These are phyloP conservation scores for Glomeris maerens DNA, from an alignment of 1,140 invertebrate species.

Conservation along the genomic window DNA sequence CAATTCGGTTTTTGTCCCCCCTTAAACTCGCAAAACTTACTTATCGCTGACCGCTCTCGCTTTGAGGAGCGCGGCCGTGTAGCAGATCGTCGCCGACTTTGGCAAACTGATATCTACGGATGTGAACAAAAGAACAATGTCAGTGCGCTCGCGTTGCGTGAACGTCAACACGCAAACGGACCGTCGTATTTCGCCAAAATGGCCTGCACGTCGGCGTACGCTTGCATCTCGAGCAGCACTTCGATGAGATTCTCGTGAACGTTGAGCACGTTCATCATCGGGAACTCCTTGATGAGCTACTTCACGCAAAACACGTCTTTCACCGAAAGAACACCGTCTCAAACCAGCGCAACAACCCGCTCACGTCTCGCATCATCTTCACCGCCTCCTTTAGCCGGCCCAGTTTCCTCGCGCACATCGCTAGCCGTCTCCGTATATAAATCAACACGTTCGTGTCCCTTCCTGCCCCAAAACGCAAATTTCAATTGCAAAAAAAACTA, in stretches of 20 bases:
- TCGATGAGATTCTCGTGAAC: conserved; percentile 98
- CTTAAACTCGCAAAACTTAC: conserved; percentile 32
- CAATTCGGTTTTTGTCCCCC: too few relatives aligned
- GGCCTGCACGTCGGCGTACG: conserved; percentile 91
- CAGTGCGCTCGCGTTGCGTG: not conserved
- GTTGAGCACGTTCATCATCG: conserved; percentile 89
- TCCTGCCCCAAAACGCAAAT: conserved; percentile 28
- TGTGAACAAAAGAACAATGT: conserved; percentile 6
- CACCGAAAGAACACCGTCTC: not conserved
- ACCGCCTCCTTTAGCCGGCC: conserved; percentile 87
- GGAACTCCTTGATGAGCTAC: conserved; percentile 86
- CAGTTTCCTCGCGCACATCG: conserved; percentile 91
- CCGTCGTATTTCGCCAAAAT: conserved; percentile 89
- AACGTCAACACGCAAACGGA: conserved; percentile 20
- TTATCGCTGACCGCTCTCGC: conserved; percentile 84
- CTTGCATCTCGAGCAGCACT: conserved; percentile 84
- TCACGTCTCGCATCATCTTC: conserved; percentile 88
- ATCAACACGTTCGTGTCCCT: conserved; percentile 91
- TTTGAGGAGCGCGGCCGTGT: conserved; percentile 87
- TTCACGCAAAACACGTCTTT: conserved; percentile 21
- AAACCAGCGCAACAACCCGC: conserved; percentile 13
- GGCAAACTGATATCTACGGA: conserved; percentile 72
- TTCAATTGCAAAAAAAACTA: conserved; percentile 8
- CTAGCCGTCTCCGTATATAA: conserved; percentile 81
- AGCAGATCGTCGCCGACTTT: conserved; percentile 93